Percentiles rank a stretch among this genome's conserved stretches.
Evolutionary conservation across 2,797 vertebrate species (phyloP).

Genomic region (Chromis chromis): DNA sequence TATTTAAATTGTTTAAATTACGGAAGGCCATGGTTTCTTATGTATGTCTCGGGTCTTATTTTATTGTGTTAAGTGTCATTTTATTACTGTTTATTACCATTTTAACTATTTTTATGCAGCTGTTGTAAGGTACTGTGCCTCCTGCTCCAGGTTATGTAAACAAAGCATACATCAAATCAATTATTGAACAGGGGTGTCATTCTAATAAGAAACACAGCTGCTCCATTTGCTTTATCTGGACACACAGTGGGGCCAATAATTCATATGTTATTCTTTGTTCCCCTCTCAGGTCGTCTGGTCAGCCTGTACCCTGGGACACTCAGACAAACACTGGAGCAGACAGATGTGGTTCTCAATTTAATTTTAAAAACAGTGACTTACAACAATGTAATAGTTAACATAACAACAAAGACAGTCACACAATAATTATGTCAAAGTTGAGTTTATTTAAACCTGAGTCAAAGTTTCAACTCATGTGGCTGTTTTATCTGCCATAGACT

Average conservation of each 20-base stretch:
- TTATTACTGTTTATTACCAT: no score
- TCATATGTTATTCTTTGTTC: conserved; percentile 8
- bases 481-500: conserved; percentile 15
- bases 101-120: no score
- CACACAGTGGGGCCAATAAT: background rate
- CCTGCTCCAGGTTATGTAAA: no score
- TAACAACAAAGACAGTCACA: background rate
- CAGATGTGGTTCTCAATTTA: conserved; percentile 85
- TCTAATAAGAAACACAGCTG: no score
- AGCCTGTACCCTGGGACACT: conserved; percentile 86
- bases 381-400: background rate
- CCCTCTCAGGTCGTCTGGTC: conserved; percentile 94
- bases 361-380: background rate
- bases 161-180: no score
- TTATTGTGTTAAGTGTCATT: no score
- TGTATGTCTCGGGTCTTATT: no score
- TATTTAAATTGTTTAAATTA: no score
- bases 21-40: no score
- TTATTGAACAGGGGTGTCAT: no score
- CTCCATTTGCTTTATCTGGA: no score
- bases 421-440: background rate
- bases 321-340: conserved; percentile 93
- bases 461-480: conserved; percentile 5
- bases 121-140: no score
- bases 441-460: conserved; percentile 35